phyloP scores from a whole-genome alignment of 1,140 invertebrate genomes.

The Paraescarpia echinospica region DNA sequence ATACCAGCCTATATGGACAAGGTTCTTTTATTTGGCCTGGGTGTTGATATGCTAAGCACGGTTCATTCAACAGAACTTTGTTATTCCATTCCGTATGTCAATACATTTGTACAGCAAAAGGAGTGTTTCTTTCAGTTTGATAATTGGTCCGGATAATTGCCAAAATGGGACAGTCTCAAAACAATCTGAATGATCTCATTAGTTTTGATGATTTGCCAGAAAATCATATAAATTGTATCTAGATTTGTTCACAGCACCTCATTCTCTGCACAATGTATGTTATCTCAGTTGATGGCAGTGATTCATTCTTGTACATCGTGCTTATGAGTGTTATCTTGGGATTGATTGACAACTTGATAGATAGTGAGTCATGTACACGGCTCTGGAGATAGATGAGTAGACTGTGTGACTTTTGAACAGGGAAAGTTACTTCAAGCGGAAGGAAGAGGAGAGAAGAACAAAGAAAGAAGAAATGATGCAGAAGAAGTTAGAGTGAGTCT shows the following conservation, averaged over 20 bases:
- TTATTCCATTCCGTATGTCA: conserved; percentile 1
- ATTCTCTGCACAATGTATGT: too few species aligned
- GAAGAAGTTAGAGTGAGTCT: conserved; percentile 42
- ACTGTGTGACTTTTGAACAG: conserved; percentile 8
- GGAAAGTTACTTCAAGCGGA: conserved; percentile 69
- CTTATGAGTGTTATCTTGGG: not conserved
- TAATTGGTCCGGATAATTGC: not conserved
- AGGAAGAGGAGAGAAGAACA: conserved; percentile 66
- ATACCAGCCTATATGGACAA: not conserved
- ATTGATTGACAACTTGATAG: not conserved
- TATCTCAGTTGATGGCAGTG: too few species aligned
- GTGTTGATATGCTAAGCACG: not conserved
- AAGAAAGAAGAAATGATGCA: conserved; percentile 55
- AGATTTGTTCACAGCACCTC: too few species aligned
- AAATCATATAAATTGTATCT: too few species aligned
- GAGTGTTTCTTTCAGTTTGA: not conserved
- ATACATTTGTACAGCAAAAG: not conserved
- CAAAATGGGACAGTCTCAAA: not conserved
- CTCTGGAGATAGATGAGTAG: not conserved
- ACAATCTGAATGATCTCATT: not conserved
- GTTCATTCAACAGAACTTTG: not conserved
- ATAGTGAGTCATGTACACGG: too few species aligned
- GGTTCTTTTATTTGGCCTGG: too few species aligned
- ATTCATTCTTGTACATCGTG: too few species aligned
- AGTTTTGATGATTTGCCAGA: too few species aligned